Base-by-base conservation (phyloP, 2,888 invertebrate genomes). In the Trissolcus japonicus region DNA sequence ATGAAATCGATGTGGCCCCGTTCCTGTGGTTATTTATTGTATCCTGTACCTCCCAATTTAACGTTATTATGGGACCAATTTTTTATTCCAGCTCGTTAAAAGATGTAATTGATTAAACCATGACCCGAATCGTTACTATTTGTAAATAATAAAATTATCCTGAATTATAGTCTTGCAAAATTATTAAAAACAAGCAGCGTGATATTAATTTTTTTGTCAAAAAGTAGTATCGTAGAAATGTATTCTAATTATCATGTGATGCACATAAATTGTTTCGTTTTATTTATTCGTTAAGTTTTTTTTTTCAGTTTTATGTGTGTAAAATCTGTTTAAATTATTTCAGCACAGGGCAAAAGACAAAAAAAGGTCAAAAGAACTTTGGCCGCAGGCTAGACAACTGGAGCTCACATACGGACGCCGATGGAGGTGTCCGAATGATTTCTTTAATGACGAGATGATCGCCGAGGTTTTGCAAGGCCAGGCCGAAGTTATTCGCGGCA, bases 381-480 rank as follows among this genome's bases (percentile, higher is more conserved):
- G 89, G 79, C 94, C 94, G 1, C 92, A 93, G 82, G 93, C 93
- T 81, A 91, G 94, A 68, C 94, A 95, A 6, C 89, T 95, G 51
- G 93, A 95, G 61, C 90, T 95, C 61, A 95, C 95, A 11, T 95
- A 95, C 21, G 95, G 95, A 6, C 91, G 95, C 48, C 92, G 92
- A 84, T 95, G 95, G 95, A 91, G 93, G 83, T 92, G 94, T 57
- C 95, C 97, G 2, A 94, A 95, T 85, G 96, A 96, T 84, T 94
- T 96, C 51, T 97, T 95, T 91, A 94, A 96, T 79, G 96, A 98
- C 82, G 94, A 95, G 84, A 94, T 95, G 90, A 95, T 98, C 71
- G 94, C 95, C 16, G 95, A 96, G 86, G 94, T 95, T 0, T 91
- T 98, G 79, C 93, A 94, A 72, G 93, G 94, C 6, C 97, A 96